These are phyloP conservation scores for Enhydra lutris DNA, from an alignment of 2,113 vertebrate genomes.

Conservation along the genomic window DNA sequence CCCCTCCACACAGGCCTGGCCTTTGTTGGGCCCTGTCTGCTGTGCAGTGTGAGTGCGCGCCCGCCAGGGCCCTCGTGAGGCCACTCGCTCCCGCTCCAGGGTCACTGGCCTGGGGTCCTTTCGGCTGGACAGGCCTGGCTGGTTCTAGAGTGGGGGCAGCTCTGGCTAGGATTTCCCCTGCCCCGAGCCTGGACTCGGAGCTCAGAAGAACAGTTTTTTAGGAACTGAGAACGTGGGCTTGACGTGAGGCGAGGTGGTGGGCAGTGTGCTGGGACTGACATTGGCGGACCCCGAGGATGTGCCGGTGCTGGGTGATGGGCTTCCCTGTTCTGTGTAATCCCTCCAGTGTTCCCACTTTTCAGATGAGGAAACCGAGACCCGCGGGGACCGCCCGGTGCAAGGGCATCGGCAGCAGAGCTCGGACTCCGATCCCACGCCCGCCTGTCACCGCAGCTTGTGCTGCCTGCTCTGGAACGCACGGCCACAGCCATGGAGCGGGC, in stretches of 20 bases:
- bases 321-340: fast-evolving
- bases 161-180: too few species aligned
- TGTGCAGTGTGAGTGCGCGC: fast-evolving
- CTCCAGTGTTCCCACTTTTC: fast-evolving
- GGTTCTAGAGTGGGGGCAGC: not conserved
- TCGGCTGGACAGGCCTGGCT: not conserved
- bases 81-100: fast-evolving
- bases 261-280: fast-evolving
- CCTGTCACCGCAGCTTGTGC: fast-evolving
- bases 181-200: not conserved
- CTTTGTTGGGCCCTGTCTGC: not conserved
- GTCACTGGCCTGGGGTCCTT: fast-evolving
- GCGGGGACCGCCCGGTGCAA: too few species aligned
- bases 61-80: fast-evolving
- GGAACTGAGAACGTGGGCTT: fast-evolving
- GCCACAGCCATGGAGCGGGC: fast-evolving
- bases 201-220: not conserved
- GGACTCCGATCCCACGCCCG: fast-evolving
- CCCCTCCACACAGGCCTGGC: not conserved
- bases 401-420: not conserved
- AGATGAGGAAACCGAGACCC: fast-evolving
- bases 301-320: fast-evolving
- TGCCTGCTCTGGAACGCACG: fast-evolving
- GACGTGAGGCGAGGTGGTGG: fast-evolving
- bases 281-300: fast-evolving